Evolutionary conservation across 1,140 invertebrate genomes (phyloP).

Genomic region (Oscheius sp.): DNA sequence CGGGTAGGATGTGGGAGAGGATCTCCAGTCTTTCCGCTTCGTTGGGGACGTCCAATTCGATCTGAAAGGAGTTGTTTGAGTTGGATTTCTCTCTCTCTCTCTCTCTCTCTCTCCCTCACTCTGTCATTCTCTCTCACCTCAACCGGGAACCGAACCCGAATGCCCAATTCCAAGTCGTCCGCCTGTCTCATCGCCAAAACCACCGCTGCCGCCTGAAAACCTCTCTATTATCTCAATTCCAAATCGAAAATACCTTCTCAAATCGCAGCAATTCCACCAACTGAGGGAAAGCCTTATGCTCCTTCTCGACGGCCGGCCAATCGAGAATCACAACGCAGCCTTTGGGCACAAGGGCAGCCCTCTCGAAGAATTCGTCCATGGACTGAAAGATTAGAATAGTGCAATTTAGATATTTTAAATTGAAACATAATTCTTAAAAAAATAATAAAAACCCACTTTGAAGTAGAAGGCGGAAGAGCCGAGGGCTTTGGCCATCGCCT

Average conservation of each 20-base stretch:
- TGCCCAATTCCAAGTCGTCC: constrained; percentile 35
- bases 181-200: constrained; percentile 30
- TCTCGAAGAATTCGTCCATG: not conserved
- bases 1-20: not conserved
- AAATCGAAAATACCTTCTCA: constrained; percentile 8
- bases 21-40: constrained; percentile 43
- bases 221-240: not conserved
- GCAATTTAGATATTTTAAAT: constrained; percentile 5
- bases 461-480: constrained; percentile 1
- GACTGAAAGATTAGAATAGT: not conserved
- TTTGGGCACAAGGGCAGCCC: not conserved
- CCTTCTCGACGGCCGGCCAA: constrained; percentile 16
- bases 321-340: constrained; percentile 7
- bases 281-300: constrained; percentile 9
- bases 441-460: not conserved
- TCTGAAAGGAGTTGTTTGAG: no score
- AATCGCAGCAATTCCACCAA: not conserved
- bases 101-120: no score
- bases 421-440: not conserved
- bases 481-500: constrained; percentile 9
- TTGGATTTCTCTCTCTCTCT: no score
- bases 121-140: no score
- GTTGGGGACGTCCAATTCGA: constrained; percentile 44
- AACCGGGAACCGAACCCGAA: constrained; percentile 38
- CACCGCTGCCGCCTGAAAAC: constrained; percentile 16